Evolutionary conservation across 2,113 vertebrate genomes (phyloP), one percentile per base, ranked within the genome.

Genomic region (Microtus montanus): DNA sequence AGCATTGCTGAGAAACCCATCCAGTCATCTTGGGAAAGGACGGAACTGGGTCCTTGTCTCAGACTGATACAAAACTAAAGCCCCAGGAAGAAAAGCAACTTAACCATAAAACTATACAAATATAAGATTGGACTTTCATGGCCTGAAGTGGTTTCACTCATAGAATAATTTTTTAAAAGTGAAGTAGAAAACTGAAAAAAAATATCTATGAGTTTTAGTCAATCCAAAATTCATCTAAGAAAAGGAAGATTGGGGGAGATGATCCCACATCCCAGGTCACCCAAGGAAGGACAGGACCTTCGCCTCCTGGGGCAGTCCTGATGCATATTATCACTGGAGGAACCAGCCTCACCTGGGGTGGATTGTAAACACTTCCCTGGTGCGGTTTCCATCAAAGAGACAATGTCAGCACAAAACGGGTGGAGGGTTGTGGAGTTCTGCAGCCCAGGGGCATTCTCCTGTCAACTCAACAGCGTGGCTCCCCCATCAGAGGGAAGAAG

Each of bases 21-120:
- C 49, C 58, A 13, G 41, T 95, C 15, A 73, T 89, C 49, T 83
- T 11, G 14, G 54, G 9, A n/a, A 44, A 91, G 74, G 78, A 70
- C 66, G 11, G 92, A 87, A 13, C 52, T 78, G 95, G 24, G 77
- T 78, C 8, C 15, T 5, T 89, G 73, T 74, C 41, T 74, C 47
- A 79, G 92, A 78, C 47, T 70, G 89, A 86, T 14, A 95, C 41
- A 86, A 88, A 77, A 96, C 84, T 82, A 86, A 63, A 84, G 85
- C 47, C 92, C 63, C 41, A 86, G 11, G 58, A 85, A 38, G 41
- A 80, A 63, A 63, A 87, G 68, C 28, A 5, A 54, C 15, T 44
- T 93, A 92, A 93, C 85, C 35, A 73, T 24, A 70, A 70, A 89
- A 92, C 75, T 12, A 19, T 63, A 84, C 35, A 94, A 92, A 91